Evolutionary conservation across 2,888 invertebrate genomes (phyloP).

Genomic region (Mycalesis mineus): DNA sequence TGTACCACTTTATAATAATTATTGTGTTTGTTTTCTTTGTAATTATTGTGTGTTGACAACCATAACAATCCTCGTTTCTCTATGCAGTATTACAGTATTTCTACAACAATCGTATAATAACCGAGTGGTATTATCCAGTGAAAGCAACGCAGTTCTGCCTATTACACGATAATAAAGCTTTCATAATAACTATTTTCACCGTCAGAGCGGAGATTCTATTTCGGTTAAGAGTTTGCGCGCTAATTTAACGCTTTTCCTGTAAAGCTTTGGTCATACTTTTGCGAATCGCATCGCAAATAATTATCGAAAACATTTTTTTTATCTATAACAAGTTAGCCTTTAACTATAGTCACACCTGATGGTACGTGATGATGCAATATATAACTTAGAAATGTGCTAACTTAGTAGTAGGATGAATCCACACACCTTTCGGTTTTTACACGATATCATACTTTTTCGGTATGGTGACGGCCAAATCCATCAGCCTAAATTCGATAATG

Average conservation of each 20-base stretch:
- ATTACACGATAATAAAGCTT: constrained; percentile 8
- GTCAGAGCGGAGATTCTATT: constrained; percentile 12
- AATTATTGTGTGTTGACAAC: not conserved
- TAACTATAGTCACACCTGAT: too few relatives aligned
- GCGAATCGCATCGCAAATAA: not conserved
- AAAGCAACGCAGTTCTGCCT: constrained; percentile 4
- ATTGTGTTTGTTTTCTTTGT: too few relatives aligned
- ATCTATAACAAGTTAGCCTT: too few relatives aligned
- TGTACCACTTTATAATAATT: too few relatives aligned
- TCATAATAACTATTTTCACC: constrained; percentile 8
- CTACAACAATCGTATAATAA: not conserved
- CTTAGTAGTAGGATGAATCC: too few relatives aligned
- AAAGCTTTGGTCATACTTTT: not conserved
- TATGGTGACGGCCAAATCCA: too few relatives aligned
- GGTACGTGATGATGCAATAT: too few relatives aligned
- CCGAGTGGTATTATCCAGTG: not conserved
- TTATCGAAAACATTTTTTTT: too few relatives aligned
- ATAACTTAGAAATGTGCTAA: too few relatives aligned
- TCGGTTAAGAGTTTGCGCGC: constrained; percentile 18
- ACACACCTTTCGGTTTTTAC: too few relatives aligned
- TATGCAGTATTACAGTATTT: not conserved
- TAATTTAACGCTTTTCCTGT: constrained; percentile 12
- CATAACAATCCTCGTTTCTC: not conserved
- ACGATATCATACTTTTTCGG: too few relatives aligned
- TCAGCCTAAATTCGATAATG: too few relatives aligned